Percentiles rank a stretch among this genome's conserved stretches.
These are phyloP conservation scores for Drosophila nasuta DNA, from an alignment of 1,140 invertebrate species.

Conservation along the genomic window DNA sequence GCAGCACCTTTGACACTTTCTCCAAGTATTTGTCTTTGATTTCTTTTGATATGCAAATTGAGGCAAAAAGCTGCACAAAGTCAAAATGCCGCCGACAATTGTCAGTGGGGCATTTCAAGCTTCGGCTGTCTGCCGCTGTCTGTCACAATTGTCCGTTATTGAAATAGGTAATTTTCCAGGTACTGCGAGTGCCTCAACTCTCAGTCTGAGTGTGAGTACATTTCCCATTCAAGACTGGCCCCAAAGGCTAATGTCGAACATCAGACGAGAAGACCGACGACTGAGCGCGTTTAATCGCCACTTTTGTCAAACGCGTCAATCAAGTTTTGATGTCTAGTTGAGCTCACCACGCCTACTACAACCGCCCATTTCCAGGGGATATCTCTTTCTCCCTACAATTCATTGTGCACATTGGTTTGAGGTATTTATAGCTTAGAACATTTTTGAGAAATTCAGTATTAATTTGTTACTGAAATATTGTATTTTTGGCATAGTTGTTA, in stretches of 20 bases:
- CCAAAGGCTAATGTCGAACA: conserved; percentile 37
- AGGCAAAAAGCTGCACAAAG: conserved; percentile 71
- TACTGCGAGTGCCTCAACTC: background rate
- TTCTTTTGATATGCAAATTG: conserved; percentile 73
- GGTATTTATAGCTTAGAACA: no score
- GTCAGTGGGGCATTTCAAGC: conserved; percentile 30
- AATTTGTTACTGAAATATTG: no score
- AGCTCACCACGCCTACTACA: conserved; percentile 3
- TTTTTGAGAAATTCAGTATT: no score
- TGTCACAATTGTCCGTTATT: conserved; percentile 68
- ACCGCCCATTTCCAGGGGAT: background rate
- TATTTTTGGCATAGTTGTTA: no score
- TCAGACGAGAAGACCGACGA: conserved; percentile 43
- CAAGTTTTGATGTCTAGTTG: conserved; percentile 47
- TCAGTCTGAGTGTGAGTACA: background rate
- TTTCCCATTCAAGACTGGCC: background rate
- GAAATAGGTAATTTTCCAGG: conserved; percentile 66
- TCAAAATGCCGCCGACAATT: conserved; percentile 48
- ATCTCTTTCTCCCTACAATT: background rate
- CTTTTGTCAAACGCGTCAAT: conserved; percentile 76
- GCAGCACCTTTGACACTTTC: conserved; percentile 64
- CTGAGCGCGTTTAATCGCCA: conserved; percentile 62
- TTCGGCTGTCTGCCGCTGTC: conserved; percentile 58
- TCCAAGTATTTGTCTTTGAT: conserved; percentile 33
- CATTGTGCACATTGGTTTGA: conserved; percentile 19